A percentile compares a stretch with the other conserved stretches of the same genome.
These are phyloP conservation scores for Procambarus clarkii DNA, from an alignment of 1,140 invertebrate species.

Conservation along the genomic window DNA sequence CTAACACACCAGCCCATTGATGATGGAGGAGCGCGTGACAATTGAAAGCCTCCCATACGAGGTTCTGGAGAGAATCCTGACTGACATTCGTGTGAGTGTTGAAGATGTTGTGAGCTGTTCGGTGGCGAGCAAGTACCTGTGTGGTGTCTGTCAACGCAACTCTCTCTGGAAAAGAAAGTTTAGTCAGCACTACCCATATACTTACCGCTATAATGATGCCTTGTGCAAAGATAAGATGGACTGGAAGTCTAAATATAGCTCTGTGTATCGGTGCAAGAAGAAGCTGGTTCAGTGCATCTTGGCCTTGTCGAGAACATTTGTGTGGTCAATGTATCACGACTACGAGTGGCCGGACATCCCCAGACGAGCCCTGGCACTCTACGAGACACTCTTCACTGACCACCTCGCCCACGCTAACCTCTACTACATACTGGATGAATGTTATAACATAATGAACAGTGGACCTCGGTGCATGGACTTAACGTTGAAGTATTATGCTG, in stretches of 20 bases:
- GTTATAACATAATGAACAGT: constrained; percentile 54
- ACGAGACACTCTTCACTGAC: constrained; percentile 46
- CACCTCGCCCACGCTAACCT: constrained; percentile 38
- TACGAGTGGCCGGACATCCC: constrained; percentile 71
- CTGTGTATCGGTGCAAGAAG: constrained; percentile 43
- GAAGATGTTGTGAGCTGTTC: constrained; percentile 57
- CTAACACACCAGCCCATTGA: neutral
- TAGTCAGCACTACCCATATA: constrained; percentile 43
- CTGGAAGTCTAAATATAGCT: constrained; percentile 43
- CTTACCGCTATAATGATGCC: constrained; percentile 8
- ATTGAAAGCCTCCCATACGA: constrained; percentile 55
- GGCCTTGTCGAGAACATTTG: constrained; percentile 63
- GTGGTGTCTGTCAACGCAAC: constrained; percentile 51
- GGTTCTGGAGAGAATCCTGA: constrained; percentile 50
- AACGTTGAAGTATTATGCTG: constrained; percentile 67
- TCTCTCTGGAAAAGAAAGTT: constrained; percentile 56
- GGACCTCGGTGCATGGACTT: constrained; percentile 47
- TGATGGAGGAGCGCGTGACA: constrained; percentile 46
- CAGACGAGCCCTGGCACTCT: constrained; percentile 53
- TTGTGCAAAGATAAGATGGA: constrained; percentile 32
- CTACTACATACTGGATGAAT: constrained; percentile 65
- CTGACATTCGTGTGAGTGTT: constrained; percentile 36
- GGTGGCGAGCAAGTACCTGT: constrained; percentile 42
- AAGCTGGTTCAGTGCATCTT: constrained; percentile 56
- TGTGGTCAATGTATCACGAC: constrained; percentile 70